Conservation (phyloP, 2,113 vertebrate genomes). For the Erythrocercus mccallii region DNA sequence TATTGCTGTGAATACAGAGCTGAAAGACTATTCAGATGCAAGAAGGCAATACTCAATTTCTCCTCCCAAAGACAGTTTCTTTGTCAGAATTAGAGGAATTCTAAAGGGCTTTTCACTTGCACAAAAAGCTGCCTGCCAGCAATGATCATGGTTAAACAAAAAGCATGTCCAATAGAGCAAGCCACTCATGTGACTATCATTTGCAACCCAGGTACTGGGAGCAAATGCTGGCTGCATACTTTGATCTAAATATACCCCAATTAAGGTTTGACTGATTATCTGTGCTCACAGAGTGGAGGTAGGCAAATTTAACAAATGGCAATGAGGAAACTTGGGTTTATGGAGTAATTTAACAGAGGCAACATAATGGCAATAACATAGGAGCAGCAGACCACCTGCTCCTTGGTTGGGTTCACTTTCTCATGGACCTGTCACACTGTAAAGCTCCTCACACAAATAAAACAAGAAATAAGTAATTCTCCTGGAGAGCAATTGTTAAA, state of each 20-base stretch:
- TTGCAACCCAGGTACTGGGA: conserved; percentile 58
- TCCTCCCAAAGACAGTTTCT: conserved; percentile 61
- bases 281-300: conserved; percentile 46
- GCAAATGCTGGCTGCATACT: conserved; percentile 26
- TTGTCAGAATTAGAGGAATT: conserved; percentile 67
- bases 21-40: conserved; percentile 64
- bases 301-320: conserved; percentile 41
- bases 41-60: conserved; percentile 61
- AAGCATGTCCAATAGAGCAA: conserved; percentile 65
- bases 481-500: conserved; percentile 24
- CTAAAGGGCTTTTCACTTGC: conserved; percentile 56
- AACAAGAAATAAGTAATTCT: conserved; percentile 49
- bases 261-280: conserved; percentile 54
- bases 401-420: conserved; percentile 50
- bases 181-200: conserved; percentile 59
- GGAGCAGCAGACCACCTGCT: conserved; percentile 53
- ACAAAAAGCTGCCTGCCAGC: conserved; percentile 64
- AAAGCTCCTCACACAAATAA: conserved; percentile 33
- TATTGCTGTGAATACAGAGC: conserved; percentile 47
- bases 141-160: conserved; percentile 69
- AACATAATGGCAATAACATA: conserved; percentile 52
- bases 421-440: conserved; percentile 17
- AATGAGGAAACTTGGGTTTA: conserved; percentile 32
- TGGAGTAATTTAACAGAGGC: conserved; percentile 55
- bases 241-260: conserved; percentile 44